These are phyloP conservation scores for Dryadula phaetusa DNA, from an alignment of 2,888 invertebrate genomes.

Conservation along the genomic window DNA sequence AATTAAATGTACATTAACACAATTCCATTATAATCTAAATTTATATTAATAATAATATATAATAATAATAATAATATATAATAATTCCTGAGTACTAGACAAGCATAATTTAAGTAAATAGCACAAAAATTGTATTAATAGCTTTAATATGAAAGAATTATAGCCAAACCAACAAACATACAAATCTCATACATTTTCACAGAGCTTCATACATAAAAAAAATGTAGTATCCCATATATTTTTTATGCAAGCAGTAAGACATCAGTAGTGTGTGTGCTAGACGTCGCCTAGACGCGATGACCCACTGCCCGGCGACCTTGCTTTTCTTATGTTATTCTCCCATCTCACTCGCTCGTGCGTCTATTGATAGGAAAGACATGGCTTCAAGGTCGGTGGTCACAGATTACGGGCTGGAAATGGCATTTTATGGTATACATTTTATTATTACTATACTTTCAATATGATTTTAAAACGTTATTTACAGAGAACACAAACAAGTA, in stretches of 20 bases:
- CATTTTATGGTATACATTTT: background rate
- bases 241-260: conserved; percentile 57
- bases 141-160: background rate
- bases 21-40: too few relatives aligned
- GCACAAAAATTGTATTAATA: too few relatives aligned
- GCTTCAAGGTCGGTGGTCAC: conserved; percentile 54
- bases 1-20: too few relatives aligned
- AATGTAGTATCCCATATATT: conserved; percentile 1
- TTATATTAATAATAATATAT: too few relatives aligned
- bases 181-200: background rate
- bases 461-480: too few relatives aligned
- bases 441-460: background rate
- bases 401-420: conserved; percentile 25
- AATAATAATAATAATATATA: too few relatives aligned
- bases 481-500: too few relatives aligned
- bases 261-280: conserved; percentile 75
- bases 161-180: background rate
- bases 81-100: too few relatives aligned
- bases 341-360: conserved; percentile 58
- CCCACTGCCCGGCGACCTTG: conserved; percentile 82
- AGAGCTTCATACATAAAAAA: background rate
- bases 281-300: conserved; percentile 80
- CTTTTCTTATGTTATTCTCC: conserved; percentile 80
- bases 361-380: conserved; percentile 73
- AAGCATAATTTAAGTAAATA: too few relatives aligned